Evolutionary conservation across 2,888 invertebrate genomes (phyloP).

Genomic region (Tortricodes alternella): DNA sequence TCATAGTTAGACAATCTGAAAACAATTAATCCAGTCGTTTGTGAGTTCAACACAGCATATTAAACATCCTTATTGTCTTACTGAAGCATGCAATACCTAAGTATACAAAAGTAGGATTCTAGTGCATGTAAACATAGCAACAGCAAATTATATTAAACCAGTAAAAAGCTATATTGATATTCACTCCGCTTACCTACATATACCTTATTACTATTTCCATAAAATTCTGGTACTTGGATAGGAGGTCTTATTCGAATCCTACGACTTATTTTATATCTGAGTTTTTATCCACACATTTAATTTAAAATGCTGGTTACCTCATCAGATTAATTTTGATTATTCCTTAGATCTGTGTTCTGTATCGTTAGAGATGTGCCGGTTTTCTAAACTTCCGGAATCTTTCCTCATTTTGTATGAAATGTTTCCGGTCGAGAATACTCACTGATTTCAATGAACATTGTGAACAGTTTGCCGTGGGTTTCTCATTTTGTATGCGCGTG

Average conservation of each 20-base stretch:
- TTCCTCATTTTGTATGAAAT: too few relatives aligned
- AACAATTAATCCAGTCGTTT: constrained; percentile 47
- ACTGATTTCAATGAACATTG: too few relatives aligned
- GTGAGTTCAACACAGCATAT: constrained; percentile 31
- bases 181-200: background rate
- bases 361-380: too few relatives aligned
- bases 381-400: too few relatives aligned
- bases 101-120: constrained; percentile 2
- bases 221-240: too few relatives aligned
- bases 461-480: constrained; percentile 62
- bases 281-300: too few relatives aligned
- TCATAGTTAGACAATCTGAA: constrained; percentile 48
- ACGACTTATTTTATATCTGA: too few relatives aligned
- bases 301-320: too few relatives aligned
- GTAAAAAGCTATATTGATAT: background rate
- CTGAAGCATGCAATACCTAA: constrained; percentile 17
- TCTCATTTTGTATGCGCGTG: constrained; percentile 65
- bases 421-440: too few relatives aligned
- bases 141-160: constrained; percentile 5
- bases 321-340: too few relatives aligned
- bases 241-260: too few relatives aligned
- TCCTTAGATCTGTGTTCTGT: constrained; percentile 14
- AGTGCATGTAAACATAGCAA: constrained; percentile 19
- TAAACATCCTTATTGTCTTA: constrained; percentile 51
- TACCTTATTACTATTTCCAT: too few relatives aligned